phyloP scores from a whole-genome alignment of 2,113 vertebrate species.

The Etheostoma cragini region DNA sequence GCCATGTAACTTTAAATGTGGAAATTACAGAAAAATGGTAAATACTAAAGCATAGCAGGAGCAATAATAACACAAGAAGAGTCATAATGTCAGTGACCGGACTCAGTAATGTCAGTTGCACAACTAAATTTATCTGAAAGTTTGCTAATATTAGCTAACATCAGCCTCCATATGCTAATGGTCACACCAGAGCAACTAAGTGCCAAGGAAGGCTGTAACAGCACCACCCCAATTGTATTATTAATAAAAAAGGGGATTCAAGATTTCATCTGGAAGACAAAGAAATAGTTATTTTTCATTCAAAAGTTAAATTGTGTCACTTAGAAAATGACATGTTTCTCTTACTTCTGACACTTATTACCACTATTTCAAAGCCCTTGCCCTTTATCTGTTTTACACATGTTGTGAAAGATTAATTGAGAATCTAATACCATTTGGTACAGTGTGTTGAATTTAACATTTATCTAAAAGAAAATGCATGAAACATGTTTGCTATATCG shows the following conservation, averaged over 20 bases:
- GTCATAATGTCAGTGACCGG: neutral
- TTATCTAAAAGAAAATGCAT: too few relatives aligned
- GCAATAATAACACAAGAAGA: neutral
- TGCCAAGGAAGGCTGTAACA: neutral
- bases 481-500: too few relatives aligned
- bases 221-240: neutral
- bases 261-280: too few relatives aligned
- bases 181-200: neutral
- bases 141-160: neutral
- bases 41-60: neutral
- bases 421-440: too few relatives aligned
- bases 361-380: neutral
- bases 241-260: neutral
- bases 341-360: neutral
- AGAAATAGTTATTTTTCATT: too few relatives aligned
- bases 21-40: neutral
- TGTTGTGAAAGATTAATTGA: too few relatives aligned
- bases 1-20: neutral
- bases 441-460: too few relatives aligned
- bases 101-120: neutral
- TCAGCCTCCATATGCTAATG: neutral
- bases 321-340: too few relatives aligned
- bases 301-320: too few relatives aligned
- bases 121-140: neutral
- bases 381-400: neutral